Base-by-base conservation (phyloP, 2,113 vertebrate species). In the Motacilla tschutschensis region DNA sequence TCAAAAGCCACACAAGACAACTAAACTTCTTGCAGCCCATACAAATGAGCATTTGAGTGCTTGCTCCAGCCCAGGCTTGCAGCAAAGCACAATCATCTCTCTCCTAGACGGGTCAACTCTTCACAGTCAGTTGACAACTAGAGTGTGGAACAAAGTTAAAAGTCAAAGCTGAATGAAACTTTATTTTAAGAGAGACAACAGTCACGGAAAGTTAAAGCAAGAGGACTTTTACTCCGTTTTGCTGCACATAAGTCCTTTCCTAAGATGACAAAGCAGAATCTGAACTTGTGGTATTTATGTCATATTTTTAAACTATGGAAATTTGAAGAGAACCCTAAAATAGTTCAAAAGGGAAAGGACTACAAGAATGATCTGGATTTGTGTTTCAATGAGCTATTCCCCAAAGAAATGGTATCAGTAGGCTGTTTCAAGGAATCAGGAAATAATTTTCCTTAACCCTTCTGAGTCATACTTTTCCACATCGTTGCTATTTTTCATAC, bases 301-400 rank as follows among this genome's bases (percentile, higher is more conserved):
- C 13, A 17, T 19, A 31, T 55, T 90, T 91, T 86, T 70, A 22
- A 92, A 72, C 26, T 67, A 29, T 2, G 15, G 46, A 57, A 35
- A 91, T 50, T 29, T 25, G 28, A 84, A 89, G 64, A 79, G 28
- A 87, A 72, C 8, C 20, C 26, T 67, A 29, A 90, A 85, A 54
- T 46, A 67, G 64, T n/a, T 67, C n/a, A 71, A 83, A 74, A 64
- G 31, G 55, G 64, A 81, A 76, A 38, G 35, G 70, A 50, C 8
- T 36, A 51, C 44, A 38, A 40, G 63, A 89, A 57, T 50, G 62
- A 58, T 85, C 58, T 53, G 50, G 74, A 69, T 75, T 85, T 85
- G 57, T 83, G 58, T 72, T 88, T 83, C 91, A 85, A 10, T 14
- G 46, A 92, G 70, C 19, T 91, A 65, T 14, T 85, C 70, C 62